A percentile compares a stretch with the other conserved stretches of the same genome.
These are phyloP conservation scores for Leptatherina wallacei DNA, from an alignment of 2,797 vertebrate species.

Conservation along the genomic window DNA sequence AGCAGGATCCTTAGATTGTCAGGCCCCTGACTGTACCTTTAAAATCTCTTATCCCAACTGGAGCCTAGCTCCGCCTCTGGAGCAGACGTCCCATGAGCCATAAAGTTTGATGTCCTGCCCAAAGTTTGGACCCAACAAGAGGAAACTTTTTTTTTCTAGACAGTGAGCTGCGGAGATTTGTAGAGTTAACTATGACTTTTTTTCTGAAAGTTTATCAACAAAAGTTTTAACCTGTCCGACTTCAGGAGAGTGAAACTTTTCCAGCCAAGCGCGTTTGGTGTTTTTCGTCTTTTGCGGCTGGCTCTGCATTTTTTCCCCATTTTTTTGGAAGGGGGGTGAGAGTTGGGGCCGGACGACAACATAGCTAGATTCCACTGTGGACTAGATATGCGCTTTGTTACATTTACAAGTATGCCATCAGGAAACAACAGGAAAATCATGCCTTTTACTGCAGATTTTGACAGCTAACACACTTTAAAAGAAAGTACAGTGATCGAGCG, in stretches of 20 bases:
- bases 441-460: conserved; percentile 63
- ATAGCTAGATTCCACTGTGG: conserved; percentile 59
- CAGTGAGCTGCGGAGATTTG: conserved; percentile 84
- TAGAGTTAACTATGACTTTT: conserved; percentile 40
- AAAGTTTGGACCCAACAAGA: conserved; percentile 82
- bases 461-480: conserved; percentile 72
- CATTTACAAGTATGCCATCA: conserved; percentile 73
- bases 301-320: conserved; percentile 28
- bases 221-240: conserved; percentile 2
- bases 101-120: conserved; percentile 87
- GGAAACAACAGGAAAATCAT: conserved; percentile 62
- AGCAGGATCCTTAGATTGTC: background rate
- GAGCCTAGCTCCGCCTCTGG: conserved; percentile 71
- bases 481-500: conserved; percentile 13
- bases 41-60: conserved; percentile 76
- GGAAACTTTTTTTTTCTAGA: conserved; percentile 74
- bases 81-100: conserved; percentile 82
- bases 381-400: conserved; percentile 82
- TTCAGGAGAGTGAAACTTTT: conserved; percentile 1
- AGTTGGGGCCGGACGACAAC: conserved; percentile 55
- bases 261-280: conserved; percentile 20
- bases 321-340: conserved; percentile 15
- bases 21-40: conserved; percentile 71
- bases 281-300: conserved; percentile 31
- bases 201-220: background rate